phyloP scores from a whole-genome alignment of 2,888 invertebrate species.

The Troides oblongomaculatus region DNA sequence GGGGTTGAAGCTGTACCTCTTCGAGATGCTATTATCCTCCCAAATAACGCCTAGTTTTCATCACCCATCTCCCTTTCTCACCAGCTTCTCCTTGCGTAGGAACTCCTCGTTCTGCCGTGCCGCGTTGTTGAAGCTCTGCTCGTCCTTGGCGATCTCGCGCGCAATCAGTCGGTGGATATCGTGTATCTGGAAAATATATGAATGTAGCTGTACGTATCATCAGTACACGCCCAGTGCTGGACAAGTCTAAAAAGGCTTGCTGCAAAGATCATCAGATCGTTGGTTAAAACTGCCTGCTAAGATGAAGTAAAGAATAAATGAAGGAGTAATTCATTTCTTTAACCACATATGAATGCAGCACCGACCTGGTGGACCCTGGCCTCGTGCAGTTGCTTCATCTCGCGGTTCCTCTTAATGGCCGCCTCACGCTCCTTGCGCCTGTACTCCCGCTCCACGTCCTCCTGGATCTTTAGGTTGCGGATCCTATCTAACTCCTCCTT shows the following conservation, averaged over 20 bases:
- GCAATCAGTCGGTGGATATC: conserved; percentile 83
- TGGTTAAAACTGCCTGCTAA: no score
- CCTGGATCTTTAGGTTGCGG: conserved; percentile 73
- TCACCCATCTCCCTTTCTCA: conserved; percentile 32
- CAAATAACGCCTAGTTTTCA: no score
- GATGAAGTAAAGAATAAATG: no score
- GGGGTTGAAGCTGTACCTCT: no score
- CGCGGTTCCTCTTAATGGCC: conserved; percentile 78
- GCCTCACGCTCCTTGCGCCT: conserved; percentile 82
- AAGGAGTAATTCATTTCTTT: no score
- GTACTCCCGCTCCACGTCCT: conserved; percentile 85
- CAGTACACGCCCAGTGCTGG: no score
- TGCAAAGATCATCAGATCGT: no score
- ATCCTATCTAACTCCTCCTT: conserved; percentile 75
- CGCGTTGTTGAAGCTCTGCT: conserved; percentile 80
- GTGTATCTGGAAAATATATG: conserved; percentile 67
- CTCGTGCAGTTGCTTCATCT: conserved; percentile 71
- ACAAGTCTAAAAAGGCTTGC: no score
- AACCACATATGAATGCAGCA: background rate
- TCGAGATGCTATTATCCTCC: no score
- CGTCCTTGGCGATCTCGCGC: conserved; percentile 83
- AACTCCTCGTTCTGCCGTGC: conserved; percentile 78
- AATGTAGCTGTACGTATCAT: no score
- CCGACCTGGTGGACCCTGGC: conserved; percentile 79
- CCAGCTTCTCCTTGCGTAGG: conserved; percentile 72